A percentile compares a stretch with the other conserved stretches of the same genome.
phyloP scores from a whole-genome alignment of 2,797 vertebrate genomes.

The Myotis findleyi region DNA sequence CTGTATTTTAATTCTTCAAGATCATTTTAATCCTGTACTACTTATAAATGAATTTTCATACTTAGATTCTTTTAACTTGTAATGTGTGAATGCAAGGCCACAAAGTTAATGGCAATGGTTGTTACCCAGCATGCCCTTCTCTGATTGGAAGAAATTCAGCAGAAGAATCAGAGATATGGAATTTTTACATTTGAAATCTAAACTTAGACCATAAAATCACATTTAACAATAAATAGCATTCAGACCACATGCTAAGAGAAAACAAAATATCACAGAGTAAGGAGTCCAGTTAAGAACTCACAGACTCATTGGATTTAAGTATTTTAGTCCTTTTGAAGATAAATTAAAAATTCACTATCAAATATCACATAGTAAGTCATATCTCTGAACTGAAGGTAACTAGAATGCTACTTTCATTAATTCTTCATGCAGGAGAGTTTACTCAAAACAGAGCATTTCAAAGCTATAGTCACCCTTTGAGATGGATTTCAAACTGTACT shows the following conservation, averaged over 20 bases:
- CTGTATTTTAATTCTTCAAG: neutral
- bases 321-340: neutral
- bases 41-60: neutral
- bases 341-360: constrained; percentile 25
- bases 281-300: neutral
- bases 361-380: neutral
- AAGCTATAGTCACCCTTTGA: neutral
- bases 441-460: constrained; percentile 6
- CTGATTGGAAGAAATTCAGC: neutral
- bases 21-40: neutral
- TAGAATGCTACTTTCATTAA: neutral
- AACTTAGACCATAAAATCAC: neutral
- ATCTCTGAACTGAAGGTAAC: neutral
- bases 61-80: constrained; percentile 9
- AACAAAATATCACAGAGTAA: constrained; percentile 17
- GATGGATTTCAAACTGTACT: neutral
- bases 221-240: neutral
- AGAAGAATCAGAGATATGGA: neutral
- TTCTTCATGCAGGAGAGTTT: neutral
- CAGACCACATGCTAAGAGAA: neutral
- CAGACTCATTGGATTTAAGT: neutral
- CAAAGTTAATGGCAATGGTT: neutral
- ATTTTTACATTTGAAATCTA: constrained; percentile 9
- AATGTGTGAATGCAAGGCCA: neutral
- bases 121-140: neutral